Evolutionary conservation across 1,140 invertebrate species (phyloP).

Genomic region (Drosophila lini): DNA sequence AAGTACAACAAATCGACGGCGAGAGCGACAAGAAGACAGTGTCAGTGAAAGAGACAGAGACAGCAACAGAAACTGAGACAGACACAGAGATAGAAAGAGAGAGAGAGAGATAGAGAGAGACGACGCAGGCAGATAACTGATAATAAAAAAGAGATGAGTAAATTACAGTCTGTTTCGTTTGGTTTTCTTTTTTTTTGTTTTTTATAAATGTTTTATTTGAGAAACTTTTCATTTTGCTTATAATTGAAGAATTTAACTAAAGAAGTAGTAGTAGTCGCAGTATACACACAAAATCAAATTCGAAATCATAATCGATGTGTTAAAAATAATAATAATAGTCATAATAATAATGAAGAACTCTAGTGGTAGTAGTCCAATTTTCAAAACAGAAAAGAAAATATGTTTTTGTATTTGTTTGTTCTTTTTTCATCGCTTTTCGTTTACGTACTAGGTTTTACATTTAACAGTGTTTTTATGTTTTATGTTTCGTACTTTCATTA

Average conservation of each 20-base stretch:
- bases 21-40: conserved; percentile 26
- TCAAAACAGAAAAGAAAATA: conserved; percentile 20
- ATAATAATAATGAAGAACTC: conserved; percentile 37
- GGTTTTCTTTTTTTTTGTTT: conserved; percentile 39
- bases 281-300: conserved; percentile 45
- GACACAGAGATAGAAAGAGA: conserved; percentile 14
- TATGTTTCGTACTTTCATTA: conserved; percentile 34
- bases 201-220: conserved; percentile 51
- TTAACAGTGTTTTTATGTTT: conserved; percentile 30
- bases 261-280: conserved; percentile 50
- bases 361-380: conserved; percentile 35
- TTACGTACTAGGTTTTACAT: conserved; percentile 42
- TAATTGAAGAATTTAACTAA: conserved; percentile 73
- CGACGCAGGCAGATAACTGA: conserved; percentile 31
- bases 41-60: conserved; percentile 24
- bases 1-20: conserved; percentile 26
- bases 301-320: conserved; percentile 28
- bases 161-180: conserved; percentile 56
- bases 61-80: background rate
- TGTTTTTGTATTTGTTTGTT: conserved; percentile 4
- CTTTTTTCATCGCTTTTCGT: conserved; percentile 6
- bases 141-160: conserved; percentile 49
- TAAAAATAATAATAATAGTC: conserved; percentile 13
- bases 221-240: conserved; percentile 53
- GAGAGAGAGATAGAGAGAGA: conserved; percentile 22